A percentile compares a stretch with the other conserved stretches of the same genome.
Conservation (phyloP, 2,797 vertebrate genomes). For the Microtus agrestis region DNA sequence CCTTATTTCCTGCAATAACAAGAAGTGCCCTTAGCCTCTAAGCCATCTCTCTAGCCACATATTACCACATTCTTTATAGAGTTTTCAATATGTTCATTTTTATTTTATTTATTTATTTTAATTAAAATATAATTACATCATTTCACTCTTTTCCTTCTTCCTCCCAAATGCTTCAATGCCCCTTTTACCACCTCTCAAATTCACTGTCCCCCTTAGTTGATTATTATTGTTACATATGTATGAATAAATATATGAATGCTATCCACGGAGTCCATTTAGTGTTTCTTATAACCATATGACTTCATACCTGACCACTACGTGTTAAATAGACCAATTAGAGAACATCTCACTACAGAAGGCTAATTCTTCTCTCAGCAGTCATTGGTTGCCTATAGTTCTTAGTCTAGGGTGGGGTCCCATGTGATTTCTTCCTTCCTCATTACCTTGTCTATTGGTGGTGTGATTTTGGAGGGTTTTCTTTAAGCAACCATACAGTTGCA, state of each 20-base stretch:
- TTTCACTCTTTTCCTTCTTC: background rate
- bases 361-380: background rate
- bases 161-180: background rate
- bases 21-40: background rate
- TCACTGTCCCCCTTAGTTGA: background rate
- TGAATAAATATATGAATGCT: background rate
- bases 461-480: background rate
- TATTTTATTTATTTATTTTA: background rate
- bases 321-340: background rate
- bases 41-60: background rate
- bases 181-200: background rate
- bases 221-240: background rate
- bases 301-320: background rate
- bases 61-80: constrained; percentile 47
- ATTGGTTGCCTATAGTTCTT: no score
- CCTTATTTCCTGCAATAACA: background rate
- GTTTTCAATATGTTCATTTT: background rate
- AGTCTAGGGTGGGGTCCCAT: background rate
- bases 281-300: background rate
- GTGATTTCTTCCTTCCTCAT: background rate
- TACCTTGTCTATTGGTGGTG: background rate
- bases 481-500: background rate
- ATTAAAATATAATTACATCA: background rate
- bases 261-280: background rate
- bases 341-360: background rate